Evolutionary conservation across 1,140 invertebrate genomes (phyloP).

Genomic region (Bombus huntii): DNA sequence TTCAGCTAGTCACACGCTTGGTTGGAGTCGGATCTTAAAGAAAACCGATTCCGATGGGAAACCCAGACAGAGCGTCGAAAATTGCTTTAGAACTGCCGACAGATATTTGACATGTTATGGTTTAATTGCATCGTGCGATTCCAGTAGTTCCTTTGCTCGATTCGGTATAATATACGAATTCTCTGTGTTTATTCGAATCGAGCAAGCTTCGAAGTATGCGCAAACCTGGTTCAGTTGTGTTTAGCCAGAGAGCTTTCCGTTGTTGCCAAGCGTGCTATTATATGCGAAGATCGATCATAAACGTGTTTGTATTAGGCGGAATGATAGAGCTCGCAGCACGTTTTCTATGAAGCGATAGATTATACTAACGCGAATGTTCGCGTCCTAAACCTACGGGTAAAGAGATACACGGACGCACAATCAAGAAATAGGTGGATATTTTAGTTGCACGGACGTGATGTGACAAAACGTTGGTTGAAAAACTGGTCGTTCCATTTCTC

Average conservation of each 20-base stretch:
- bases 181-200: background rate
- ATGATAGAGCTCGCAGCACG: background rate
- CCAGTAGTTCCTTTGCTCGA: background rate
- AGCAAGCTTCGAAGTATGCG: background rate
- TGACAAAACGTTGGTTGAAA: constrained; percentile 54
- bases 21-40: too few species aligned
- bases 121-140: background rate
- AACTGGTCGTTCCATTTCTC: constrained; percentile 61
- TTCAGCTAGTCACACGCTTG: background rate
- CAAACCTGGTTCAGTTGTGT: background rate
- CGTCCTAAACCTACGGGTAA: background rate
- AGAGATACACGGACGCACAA: constrained; percentile 6
- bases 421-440: constrained; percentile 47
- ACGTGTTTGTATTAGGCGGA: background rate
- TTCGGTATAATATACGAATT: background rate
- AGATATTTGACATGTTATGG: background rate
- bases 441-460: constrained; percentile 40
- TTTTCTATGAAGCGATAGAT: background rate
- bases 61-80: background rate
- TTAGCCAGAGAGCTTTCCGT: background rate
- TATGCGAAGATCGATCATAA: background rate
- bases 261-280: background rate
- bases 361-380: background rate
- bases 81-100: background rate
- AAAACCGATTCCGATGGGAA: too few species aligned